Percentiles rank a stretch among this genome's conserved stretches.
Conservation (phyloP, 2,797 vertebrate species). For the Pangasius larnaudii region DNA sequence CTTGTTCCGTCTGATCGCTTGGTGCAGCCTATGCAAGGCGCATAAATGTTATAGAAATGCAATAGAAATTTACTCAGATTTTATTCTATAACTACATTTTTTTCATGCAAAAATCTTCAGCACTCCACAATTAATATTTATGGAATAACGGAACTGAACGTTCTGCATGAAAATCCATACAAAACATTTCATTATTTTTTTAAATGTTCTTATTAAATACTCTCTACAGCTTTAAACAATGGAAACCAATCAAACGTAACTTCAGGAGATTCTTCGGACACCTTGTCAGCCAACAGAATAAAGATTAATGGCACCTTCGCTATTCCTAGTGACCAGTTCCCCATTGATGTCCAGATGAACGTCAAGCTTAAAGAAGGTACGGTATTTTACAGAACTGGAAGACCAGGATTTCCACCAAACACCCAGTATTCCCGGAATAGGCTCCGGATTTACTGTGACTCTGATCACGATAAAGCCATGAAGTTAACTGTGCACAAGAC, state of each 20-base stretch:
- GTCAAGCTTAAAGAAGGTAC: constrained; percentile 60
- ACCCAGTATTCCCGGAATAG: not conserved
- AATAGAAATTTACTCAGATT: not conserved
- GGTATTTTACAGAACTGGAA: no score
- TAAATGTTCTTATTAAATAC: not conserved
- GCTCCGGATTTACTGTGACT: not conserved
- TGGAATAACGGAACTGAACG: not conserved
- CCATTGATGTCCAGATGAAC: constrained; percentile 56
- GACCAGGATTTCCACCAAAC: not conserved
- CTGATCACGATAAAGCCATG: not conserved
- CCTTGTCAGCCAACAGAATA: constrained; percentile 57
- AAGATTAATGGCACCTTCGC: not conserved
- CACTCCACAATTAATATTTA: no score
- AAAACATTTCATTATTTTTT: not conserved
- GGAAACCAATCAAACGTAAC: not conserved
- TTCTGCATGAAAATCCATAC: not conserved
- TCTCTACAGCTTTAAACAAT: not conserved
- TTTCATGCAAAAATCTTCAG: not conserved
- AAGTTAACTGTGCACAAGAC: not conserved
- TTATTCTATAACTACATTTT: not conserved
- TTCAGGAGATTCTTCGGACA: constrained; percentile 18
- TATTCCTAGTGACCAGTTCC: not conserved
- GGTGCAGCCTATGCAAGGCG: no score
- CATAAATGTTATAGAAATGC: no score
- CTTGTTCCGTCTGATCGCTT: no score